Evolutionary conservation across 2,797 vertebrate genomes (phyloP).

Genomic region (Euthynnus affinis): DNA sequence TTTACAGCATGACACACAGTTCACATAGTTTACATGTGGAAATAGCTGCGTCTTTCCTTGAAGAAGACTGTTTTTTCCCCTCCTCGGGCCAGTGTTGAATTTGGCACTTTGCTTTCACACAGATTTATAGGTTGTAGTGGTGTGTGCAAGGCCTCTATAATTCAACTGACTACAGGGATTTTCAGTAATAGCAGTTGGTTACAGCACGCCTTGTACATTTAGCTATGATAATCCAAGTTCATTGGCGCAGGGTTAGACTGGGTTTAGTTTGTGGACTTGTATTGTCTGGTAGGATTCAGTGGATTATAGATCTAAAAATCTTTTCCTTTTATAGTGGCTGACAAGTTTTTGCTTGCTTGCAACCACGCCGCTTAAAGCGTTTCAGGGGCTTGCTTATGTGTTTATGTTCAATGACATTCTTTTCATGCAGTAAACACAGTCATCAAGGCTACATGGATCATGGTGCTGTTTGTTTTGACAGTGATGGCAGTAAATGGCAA

Average conservation of each 20-base stretch:
- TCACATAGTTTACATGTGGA: constrained; percentile 39
- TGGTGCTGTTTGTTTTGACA: constrained; percentile 58
- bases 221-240: constrained; percentile 65
- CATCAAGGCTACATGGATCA: constrained; percentile 34
- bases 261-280: constrained; percentile 55
- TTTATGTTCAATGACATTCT: constrained; percentile 48
- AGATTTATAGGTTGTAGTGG: constrained; percentile 62
- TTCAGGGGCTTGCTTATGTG: constrained; percentile 43
- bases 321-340: constrained; percentile 57
- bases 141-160: constrained; percentile 52
- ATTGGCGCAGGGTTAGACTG: constrained; percentile 36
- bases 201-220: constrained; percentile 43
- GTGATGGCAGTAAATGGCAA: constrained; percentile 37
- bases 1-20: constrained; percentile 53
- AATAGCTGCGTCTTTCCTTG: constrained; percentile 41
- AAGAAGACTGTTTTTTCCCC: constrained; percentile 10
- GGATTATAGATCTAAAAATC: constrained; percentile 69
- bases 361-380: constrained; percentile 32
- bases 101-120: constrained; percentile 61
- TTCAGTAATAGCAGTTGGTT: constrained; percentile 63
- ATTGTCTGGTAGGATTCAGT: constrained; percentile 64
- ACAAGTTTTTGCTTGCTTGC: constrained; percentile 66
- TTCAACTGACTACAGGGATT: constrained; percentile 57
- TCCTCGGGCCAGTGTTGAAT: constrained; percentile 60
- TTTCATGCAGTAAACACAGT: constrained; percentile 46